These are phyloP conservation scores for Stenichneumon culpator DNA, from an alignment of 2,888 invertebrate species.

Conservation along the genomic window DNA sequence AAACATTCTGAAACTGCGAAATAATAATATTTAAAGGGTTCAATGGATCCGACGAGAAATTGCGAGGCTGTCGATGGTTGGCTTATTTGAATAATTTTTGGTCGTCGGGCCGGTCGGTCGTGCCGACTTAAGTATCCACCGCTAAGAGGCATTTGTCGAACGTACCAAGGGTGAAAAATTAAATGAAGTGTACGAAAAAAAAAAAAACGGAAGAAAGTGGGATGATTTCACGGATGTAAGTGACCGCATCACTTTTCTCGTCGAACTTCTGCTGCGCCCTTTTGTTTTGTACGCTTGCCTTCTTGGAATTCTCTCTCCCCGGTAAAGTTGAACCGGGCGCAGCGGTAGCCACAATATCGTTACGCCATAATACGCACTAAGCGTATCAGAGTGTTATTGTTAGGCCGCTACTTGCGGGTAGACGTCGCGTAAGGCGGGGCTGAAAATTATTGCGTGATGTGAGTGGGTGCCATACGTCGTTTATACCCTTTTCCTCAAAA, in stretches of 20 bases:
- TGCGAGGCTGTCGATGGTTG: not conserved
- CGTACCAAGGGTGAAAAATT: not conserved
- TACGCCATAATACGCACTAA: slow-evolving; percentile 49
- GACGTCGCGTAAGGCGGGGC: not conserved
- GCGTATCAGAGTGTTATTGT: slow-evolving; percentile 41
- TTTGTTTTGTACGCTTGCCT: slow-evolving; percentile 27
- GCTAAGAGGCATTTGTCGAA: slow-evolving; percentile 28
- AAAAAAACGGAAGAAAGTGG: not conserved
- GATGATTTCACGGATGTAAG: slow-evolving; percentile 8
- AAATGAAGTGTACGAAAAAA: not conserved
- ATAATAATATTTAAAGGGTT: not conserved
- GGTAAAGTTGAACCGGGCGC: slow-evolving; percentile 29
- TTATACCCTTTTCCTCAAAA: not conserved
- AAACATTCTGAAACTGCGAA: not conserved
- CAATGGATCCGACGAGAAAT: slow-evolving; percentile 7
- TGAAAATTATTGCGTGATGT: slow-evolving; percentile 11
- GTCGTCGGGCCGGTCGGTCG: not conserved
- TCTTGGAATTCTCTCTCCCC: slow-evolving; percentile 54
- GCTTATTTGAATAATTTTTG: slow-evolving; percentile 4
- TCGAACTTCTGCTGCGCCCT: slow-evolving; percentile 32
- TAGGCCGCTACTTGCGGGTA: slow-evolving; percentile 18
- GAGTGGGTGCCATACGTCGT: not conserved
- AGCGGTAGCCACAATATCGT: slow-evolving; percentile 62
- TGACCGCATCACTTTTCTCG: slow-evolving; percentile 14
- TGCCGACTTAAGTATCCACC: slow-evolving; percentile 10